These are phyloP conservation scores for Nothocercus julius DNA, from an alignment of 2,113 vertebrate genomes.

Conservation along the genomic window DNA sequence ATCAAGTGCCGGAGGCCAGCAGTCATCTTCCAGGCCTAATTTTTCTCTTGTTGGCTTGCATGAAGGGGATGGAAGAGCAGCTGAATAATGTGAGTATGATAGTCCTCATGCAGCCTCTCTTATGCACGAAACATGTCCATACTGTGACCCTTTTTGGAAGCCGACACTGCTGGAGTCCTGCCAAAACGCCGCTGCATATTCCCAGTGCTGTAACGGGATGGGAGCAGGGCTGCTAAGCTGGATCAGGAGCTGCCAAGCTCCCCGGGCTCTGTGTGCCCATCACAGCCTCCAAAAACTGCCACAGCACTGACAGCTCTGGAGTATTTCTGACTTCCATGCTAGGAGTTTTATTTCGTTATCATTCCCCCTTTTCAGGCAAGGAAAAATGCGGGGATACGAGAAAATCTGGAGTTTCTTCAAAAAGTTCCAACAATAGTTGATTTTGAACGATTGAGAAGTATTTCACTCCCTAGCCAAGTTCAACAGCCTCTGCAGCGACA, in stretches of 20 bases:
- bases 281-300: not conserved
- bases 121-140: not conserved
- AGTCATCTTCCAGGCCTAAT: not conserved
- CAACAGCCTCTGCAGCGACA: no score
- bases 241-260: not conserved
- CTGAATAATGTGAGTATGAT: fast-evolving
- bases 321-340: not conserved
- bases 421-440: no score
- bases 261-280: not conserved
- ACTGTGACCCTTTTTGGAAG: not conserved
- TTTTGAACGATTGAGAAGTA: no score
- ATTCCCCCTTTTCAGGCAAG: no score
- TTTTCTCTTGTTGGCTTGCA: not conserved
- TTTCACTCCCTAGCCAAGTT: no score
- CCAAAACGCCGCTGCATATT: not conserved
- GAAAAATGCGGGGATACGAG: no score
- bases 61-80: not conserved
- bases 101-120: not conserved
- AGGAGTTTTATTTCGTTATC: no score
- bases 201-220: fast-evolving
- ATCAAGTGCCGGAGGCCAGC: not conserved
- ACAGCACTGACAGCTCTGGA: not conserved
- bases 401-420: no score
- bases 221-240: fast-evolving
- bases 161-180: not conserved